Evolutionary conservation across 2,888 invertebrate genomes (phyloP), one percentile per base, ranked within the genome.

Genomic region (Rhyacophila evoluta): DNA sequence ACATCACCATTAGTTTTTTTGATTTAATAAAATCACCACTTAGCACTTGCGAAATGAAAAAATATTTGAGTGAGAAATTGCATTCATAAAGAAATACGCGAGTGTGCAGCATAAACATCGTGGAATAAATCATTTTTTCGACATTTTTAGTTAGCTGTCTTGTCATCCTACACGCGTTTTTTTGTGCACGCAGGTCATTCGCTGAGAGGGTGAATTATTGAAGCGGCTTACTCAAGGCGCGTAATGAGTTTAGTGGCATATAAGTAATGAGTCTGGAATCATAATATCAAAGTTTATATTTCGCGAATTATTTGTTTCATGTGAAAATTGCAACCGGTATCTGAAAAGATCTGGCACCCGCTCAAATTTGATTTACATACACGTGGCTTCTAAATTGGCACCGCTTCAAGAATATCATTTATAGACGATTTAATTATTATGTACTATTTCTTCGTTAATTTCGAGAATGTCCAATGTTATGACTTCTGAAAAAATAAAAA

Each of bases 281-380:
- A 75, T 28, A 39, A 69, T 75, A 38, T 38, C 15, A 37, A 29
- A 70, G 39, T 75, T 38, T 37, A 75, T 76, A 71, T 55, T 38
- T 76, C 39, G 10, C 12, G 6, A 29, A 29, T 41, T 41, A 41
- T 36, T 71, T 55, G 41, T 71, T 76, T 71, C 55, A 15, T 39
- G 39, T 36, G 71, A 71, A 71, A 19, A 76, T 72, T 76, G 70
- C 71, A 25, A 55, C 55, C 69, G 69, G 76, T 39, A 71, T 71
- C 12, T 39, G 27, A 41, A 74, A 74, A 25, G 33, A 69, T 11
- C 72, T 78, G 78, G 78, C 78, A 75, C 8, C 38, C 27, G 55
- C 19, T 78, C 78, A 78, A 78, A 12, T 55, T 29, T 27, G 39
- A 70, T 36, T 15, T 68, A 25, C 12, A 15, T 12, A 28, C 78